phyloP scores from a whole-genome alignment of 2,797 vertebrate species.

The Smutsia temminckii region DNA sequence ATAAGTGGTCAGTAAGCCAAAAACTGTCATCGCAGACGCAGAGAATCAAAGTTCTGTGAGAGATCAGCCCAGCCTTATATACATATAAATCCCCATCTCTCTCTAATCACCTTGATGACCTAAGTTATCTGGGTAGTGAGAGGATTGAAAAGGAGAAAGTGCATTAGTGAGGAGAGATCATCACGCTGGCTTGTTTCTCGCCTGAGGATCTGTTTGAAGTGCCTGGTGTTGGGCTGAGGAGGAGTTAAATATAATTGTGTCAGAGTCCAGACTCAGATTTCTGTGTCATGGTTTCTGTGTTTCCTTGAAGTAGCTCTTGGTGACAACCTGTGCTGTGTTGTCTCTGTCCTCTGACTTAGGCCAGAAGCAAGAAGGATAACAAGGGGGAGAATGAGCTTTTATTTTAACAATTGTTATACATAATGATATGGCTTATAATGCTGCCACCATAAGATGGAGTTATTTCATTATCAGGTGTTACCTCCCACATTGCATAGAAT shows the following conservation, averaged over 20 bases:
- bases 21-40: not conserved
- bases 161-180: not conserved
- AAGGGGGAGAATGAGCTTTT: not conserved
- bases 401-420: not conserved
- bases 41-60: not conserved
- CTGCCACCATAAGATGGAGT: not conserved
- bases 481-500: not conserved
- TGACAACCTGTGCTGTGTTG: not conserved
- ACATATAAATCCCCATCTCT: not conserved
- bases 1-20: not conserved
- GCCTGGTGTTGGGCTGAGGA: not conserved
- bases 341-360: not conserved
- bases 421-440: not conserved
- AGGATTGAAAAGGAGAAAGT: not conserved
- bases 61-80: not conserved
- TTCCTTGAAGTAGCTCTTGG: not conserved
- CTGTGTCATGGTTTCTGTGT: not conserved
- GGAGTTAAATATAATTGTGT: not conserved
- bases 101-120: not conserved
- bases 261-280: not conserved
- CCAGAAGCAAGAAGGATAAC: not conserved
- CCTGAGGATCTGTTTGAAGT: not conserved
- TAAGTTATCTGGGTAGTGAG: not conserved
- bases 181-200: not conserved
- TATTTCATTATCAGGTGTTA: not conserved